Evolutionary conservation across 2,888 invertebrate genomes (phyloP), one percentile per base, ranked within the genome.

Genomic region (Hermaeophaga mercurialis): DNA sequence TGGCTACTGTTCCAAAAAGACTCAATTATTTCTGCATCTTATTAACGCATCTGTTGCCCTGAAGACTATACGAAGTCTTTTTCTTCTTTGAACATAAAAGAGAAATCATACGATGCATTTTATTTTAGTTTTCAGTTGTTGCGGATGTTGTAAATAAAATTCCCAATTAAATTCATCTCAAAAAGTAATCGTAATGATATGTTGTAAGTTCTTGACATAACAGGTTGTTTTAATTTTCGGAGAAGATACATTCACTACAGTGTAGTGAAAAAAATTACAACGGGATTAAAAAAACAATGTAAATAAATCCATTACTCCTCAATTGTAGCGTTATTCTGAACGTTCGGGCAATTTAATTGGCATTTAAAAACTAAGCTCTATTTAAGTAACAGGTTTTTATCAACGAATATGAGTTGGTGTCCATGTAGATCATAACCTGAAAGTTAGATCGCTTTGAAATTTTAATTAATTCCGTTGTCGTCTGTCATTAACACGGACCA

Each of bases 341-440:
- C n/a, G n/a, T n/a, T n/a, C n/a, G n/a, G n/a, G n/a, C n/a, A n/a
- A n/a, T n/a, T n/a, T n/a, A n/a, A n/a, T n/a, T n/a, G n/a, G n/a
- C n/a, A n/a, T n/a, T n/a, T n/a, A n/a, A n/a, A n/a, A n/a, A n/a
- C n/a, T n/a, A n/a, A n/a, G n/a, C n/a, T n/a, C n/a, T n/a, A n/a
- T n/a, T n/a, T n/a, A n/a, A n/a, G n/a, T n/a, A n/a, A n/a, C n/a
- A n/a, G n/a, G n/a, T n/a, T n/a, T n/a, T n/a, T n/a, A n/a, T n/a
- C n/a, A n/a, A n/a, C n/a, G n/a, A n/a, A n/a, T n/a, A n/a, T n/a
- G n/a, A n/a, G n/a, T n/a, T n/a, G n/a, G n/a, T n/a, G 38, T 22
- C 39, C 15, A 12, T 56, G 41, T 52, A 15, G 48, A 57, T 48
- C 57, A 48, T 48, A 48, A 53, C 57, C 53, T 43, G 47, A 57